Conservation (phyloP, 2,113 vertebrate species). For the Microcebus murinus region DNA sequence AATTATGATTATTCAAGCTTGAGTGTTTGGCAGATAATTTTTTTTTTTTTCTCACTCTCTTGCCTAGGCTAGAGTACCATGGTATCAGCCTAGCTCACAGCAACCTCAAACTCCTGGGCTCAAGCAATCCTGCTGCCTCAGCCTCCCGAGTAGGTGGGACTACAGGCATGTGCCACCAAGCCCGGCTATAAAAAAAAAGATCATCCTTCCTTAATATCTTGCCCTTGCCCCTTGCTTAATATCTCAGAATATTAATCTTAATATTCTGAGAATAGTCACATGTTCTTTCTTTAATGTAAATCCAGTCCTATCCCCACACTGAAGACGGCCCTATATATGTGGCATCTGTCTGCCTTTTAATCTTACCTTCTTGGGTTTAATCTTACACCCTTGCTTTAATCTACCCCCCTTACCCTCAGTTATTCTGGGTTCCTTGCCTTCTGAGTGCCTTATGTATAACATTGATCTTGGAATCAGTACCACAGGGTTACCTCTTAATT, state of each 20-base stretch:
- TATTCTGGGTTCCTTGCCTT: neutral
- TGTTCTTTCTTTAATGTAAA: conserved; percentile 6
- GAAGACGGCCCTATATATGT: neutral
- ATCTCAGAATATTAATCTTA: neutral
- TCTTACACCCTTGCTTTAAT: neutral
- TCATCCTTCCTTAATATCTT: neutral
- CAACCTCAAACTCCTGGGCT: too few relatives aligned
- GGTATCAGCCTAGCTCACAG: too few relatives aligned
- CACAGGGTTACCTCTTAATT: neutral
- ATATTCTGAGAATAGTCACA: neutral
- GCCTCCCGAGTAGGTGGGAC: too few relatives aligned
- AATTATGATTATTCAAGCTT: neutral
- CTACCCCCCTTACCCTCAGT: neutral
- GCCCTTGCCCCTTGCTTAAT: neutral
- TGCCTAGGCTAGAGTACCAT: too few relatives aligned
- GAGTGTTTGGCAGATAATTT: neutral
- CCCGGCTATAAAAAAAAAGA: neutral
- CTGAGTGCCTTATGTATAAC: neutral
- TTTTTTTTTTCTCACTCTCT: too few relatives aligned
- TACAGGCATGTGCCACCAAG: too few relatives aligned
- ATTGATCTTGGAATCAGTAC: neutral
- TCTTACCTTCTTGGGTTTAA: neutral
- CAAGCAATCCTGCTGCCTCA: too few relatives aligned
- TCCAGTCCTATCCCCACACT: neutral
- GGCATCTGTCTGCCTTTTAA: neutral